phyloP scores from a whole-genome alignment of 2,113 vertebrate genomes.

The Chionis minor region DNA sequence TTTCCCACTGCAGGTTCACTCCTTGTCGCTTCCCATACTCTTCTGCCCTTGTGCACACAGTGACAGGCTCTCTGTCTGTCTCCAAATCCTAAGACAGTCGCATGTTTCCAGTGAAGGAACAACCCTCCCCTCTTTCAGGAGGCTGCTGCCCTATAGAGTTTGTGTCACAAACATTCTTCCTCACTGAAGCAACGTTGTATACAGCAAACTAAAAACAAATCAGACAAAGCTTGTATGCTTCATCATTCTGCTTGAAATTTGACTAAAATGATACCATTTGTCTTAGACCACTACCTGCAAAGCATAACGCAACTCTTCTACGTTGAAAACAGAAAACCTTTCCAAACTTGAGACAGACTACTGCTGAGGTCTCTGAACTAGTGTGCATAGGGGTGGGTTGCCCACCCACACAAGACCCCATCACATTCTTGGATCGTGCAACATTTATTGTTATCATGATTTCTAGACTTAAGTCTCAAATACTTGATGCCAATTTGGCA shows the following conservation, averaged over 20 bases:
- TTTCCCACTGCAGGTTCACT: neutral
- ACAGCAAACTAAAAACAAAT: neutral
- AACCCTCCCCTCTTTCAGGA: neutral
- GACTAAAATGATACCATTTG: neutral
- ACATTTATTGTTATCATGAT: neutral
- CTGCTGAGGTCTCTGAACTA: neutral
- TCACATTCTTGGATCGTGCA: neutral
- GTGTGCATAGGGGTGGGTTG: fast-evolving
- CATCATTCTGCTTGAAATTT: neutral
- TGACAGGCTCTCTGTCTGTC: neutral
- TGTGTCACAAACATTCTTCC: neutral
- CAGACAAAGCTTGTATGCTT: neutral
- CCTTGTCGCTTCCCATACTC: neutral
- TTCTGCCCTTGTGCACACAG: neutral
- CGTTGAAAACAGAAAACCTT: neutral
- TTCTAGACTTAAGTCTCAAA: neutral
- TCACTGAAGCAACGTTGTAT: fast-evolving
- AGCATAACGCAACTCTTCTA: neutral
- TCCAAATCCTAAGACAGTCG: neutral
- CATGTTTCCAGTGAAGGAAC: neutral
- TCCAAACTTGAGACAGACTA: neutral
- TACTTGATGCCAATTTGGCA: neutral
- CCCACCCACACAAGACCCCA: neutral
- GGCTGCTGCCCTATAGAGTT: neutral
- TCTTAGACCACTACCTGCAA: neutral